phyloP scores from a whole-genome alignment of 1,140 invertebrate species.

The Aphelinus atriplicis region DNA sequence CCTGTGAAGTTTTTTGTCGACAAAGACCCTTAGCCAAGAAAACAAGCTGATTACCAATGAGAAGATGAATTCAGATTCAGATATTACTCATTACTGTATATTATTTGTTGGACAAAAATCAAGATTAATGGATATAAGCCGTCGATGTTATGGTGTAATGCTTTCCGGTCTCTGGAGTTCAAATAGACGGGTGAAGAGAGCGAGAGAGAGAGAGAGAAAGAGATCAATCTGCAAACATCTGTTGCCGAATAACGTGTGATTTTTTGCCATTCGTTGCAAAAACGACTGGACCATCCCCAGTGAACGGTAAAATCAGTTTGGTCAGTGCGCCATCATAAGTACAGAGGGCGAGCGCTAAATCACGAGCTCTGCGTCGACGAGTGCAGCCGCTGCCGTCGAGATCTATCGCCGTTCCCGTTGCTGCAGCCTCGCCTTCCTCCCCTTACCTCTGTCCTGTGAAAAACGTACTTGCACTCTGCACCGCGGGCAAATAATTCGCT shows the following conservation, averaged over 20 bases:
- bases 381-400: not conserved
- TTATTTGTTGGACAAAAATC: too few species aligned
- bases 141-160: too few species aligned
- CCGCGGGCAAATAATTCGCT: too few species aligned
- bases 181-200: not conserved
- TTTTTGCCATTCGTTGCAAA: not conserved
- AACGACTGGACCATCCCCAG: not conserved
- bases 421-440: not conserved
- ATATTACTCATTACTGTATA: too few species aligned
- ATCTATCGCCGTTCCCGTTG: conserved; percentile 16
- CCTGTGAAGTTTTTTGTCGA: too few species aligned
- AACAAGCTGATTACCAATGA: too few species aligned
- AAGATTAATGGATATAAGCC: too few species aligned
- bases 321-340: not conserved
- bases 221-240: conserved; percentile 11
- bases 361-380: conserved; percentile 6
- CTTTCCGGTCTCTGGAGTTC: too few species aligned
- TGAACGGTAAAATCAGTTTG: conserved; percentile 14
- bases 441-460: not conserved
- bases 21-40: too few species aligned
- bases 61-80: too few species aligned
- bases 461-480: not conserved
- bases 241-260: conserved; percentile 14
- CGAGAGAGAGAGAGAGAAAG: not conserved
- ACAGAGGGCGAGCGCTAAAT: conserved; percentile 26